phyloP scores from a whole-genome alignment of 2,888 invertebrate genomes.

The Cerceris rybyensis region DNA sequence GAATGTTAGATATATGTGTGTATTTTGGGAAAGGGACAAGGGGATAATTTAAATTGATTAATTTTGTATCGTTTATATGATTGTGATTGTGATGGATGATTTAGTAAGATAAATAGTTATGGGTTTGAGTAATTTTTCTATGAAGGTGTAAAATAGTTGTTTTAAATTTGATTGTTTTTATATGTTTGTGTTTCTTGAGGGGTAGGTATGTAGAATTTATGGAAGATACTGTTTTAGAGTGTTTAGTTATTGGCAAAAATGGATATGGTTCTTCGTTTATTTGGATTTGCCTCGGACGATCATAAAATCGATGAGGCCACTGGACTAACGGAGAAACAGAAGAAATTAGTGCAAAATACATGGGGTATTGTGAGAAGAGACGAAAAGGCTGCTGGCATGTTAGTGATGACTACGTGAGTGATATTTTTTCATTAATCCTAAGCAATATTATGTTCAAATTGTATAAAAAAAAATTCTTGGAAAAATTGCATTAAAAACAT shows the following conservation, averaged over 20 bases:
- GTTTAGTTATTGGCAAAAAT: slow-evolving; percentile 50
- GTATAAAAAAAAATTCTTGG: neutral
- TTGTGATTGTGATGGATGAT: no score
- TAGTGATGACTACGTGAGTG: slow-evolving; percentile 82
- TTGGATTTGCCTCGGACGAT: slow-evolving; percentile 69
- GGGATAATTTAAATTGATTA: no score
- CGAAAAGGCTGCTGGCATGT: slow-evolving; percentile 80
- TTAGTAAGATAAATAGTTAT: no score
- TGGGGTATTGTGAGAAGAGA: slow-evolving; percentile 82
- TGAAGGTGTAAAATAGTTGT: no score
- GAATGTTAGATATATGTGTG: no score
- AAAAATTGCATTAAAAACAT: neutral
- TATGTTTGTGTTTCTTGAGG: no score
- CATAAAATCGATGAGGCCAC: slow-evolving; percentile 79
- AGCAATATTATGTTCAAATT: neutral
- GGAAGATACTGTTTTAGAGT: neutral
- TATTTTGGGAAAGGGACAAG: no score
- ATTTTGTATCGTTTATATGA: no score
- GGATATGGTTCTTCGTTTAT: slow-evolving; percentile 70
- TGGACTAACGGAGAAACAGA: slow-evolving; percentile 81
- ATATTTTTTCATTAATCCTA: neutral
- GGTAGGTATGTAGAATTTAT: no score
- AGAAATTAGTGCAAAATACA: slow-evolving; percentile 80
- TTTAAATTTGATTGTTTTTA: no score
- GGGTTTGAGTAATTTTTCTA: no score